Percentiles rank a stretch among this genome's conserved stretches.
Evolutionary conservation across 2,888 invertebrate species (phyloP).

Genomic region (Nephrotoma appendiculata): DNA sequence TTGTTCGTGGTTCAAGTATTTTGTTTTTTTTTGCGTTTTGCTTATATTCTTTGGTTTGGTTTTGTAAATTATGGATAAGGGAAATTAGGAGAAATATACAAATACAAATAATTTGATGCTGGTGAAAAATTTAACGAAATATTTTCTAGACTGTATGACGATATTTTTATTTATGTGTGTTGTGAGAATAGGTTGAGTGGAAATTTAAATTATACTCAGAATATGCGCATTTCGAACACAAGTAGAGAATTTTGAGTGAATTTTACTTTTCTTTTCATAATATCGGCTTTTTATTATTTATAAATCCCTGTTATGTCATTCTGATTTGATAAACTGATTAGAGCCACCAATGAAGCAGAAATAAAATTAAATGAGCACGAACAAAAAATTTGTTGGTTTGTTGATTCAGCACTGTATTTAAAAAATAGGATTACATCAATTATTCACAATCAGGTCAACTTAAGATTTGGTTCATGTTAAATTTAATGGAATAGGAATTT

Average conservation of each 20-base stretch:
- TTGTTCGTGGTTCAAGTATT: not conserved
- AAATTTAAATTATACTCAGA: not conserved
- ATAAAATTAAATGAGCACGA: not conserved
- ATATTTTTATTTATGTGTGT: not conserved
- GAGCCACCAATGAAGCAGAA: not conserved
- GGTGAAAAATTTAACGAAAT: not conserved
- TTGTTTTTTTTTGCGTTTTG: not conserved
- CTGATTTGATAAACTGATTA: not conserved
- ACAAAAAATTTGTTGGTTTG: not conserved
- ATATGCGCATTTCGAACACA: not conserved
- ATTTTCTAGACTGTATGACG: not conserved
- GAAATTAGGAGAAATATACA: not conserved
- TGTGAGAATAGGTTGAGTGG: not conserved
- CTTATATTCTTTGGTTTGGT: not conserved
- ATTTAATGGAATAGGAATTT: too few species aligned
- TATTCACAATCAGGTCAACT: too few species aligned
- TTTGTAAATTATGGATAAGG: not conserved
- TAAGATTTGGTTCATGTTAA: too few species aligned
- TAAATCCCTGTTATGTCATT: not conserved
- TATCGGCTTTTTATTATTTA: not conserved
- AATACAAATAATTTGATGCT: not conserved
- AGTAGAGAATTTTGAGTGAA: not conserved
- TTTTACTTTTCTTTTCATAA: not conserved
- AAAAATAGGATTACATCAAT: too few species aligned
- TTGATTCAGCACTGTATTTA: not conserved